Base-by-base conservation (phyloP, 2,797 vertebrate genomes). In the Acanthiza pusilla region DNA sequence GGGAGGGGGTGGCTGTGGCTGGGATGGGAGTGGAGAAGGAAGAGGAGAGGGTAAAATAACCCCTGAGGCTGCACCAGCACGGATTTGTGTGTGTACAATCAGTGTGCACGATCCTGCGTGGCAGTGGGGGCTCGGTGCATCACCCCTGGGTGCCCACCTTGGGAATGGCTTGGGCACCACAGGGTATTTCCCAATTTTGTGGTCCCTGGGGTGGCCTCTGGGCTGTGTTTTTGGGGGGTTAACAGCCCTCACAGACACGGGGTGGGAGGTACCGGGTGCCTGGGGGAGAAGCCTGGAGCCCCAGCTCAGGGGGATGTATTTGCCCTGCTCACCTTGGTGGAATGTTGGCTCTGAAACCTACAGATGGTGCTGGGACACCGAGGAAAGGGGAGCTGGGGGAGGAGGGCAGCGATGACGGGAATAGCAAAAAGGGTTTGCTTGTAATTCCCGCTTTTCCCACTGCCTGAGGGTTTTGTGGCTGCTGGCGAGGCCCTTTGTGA, bases 1-100 rank as follows among this genome's bases (percentile, higher is more conserved):
- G 3, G 32, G 4, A 25, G 20, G 30, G 4, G 18, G 16, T 3
- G 27, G 10, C 34, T 40, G 4, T 1, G 5, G 26, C 48, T 43
- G 76, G 34, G 51, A 19, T 19, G 53, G 1, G 71, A 70, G 60
- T 0, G 0, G 34, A 61, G 34, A 6, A 51, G 40, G 55, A 36
- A 40, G 61, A 60, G 40, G 38, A 29, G 17, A 38, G 38, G 70
- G 54, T 2, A 8, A 38, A 75, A 65, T 22, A 45, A 32, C 14
- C 38, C 38, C 2, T 0, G 3, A 23, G 18, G 3, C 15, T 0
- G 7, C 4, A 2, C 13, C 20, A 1, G 50, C 2, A 17, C 3
- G 6, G 2, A 1, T 34, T 32, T 50, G 1, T 25, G 57, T 7
- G 4, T 38, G 0, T 8, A 12, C 20, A 2, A 1, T 2, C 1